These are phyloP conservation scores for Ciconia maguari DNA, from an alignment of 2,113 vertebrate species.

Conservation along the genomic window DNA sequence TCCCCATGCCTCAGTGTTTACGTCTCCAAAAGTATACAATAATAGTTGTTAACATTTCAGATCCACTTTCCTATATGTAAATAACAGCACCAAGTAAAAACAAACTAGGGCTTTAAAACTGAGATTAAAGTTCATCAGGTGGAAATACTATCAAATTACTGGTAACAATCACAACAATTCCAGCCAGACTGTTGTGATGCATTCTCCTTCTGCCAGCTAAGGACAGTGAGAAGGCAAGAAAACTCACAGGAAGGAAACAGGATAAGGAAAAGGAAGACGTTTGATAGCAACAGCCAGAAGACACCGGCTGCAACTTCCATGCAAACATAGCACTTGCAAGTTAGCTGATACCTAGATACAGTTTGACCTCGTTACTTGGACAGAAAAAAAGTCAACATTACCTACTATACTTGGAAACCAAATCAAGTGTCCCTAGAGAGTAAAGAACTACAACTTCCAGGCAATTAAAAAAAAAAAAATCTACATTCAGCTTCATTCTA, in stretches of 20 bases:
- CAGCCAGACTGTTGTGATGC: neutral
- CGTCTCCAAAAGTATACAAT: neutral
- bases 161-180: neutral
- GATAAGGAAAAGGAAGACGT: neutral
- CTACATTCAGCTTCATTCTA: neutral
- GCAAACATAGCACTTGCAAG: neutral
- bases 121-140: neutral
- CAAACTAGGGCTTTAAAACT: neutral
- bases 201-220: neutral
- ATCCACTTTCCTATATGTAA: neutral
- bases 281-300: neutral
- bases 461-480: neutral
- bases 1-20: neutral
- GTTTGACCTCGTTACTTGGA: neutral
- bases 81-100: neutral
- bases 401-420: neutral
- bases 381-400: neutral
- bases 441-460: neutral
- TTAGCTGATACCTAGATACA: neutral
- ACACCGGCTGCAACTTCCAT: neutral
- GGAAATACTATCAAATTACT: neutral
- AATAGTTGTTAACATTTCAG: neutral
- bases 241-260: neutral
- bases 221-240: neutral
- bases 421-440: neutral